Base-by-base conservation (phyloP, 2,888 invertebrate species). In the Physocephala rufipes region DNA sequence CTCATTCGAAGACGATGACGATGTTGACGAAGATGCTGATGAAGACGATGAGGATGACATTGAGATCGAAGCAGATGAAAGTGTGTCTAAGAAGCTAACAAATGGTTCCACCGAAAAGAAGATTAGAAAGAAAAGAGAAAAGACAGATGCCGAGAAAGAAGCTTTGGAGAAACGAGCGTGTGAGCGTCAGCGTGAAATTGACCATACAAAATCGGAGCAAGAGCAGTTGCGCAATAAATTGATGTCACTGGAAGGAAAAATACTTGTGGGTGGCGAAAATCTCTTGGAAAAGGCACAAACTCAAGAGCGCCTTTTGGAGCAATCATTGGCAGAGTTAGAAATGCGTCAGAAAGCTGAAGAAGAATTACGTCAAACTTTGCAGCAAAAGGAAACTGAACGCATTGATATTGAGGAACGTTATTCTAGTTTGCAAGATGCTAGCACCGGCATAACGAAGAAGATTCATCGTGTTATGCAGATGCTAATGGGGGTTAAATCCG, bases 201-300 rank as follows among this genome's bases (percentile, higher is more conserved):
- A 92, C 76, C 89, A 91, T 74, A 93, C 94, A 28, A 92, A 91
- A 90, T 77, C 84, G 1, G 96, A 96, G 82, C 96, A 96, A 83
- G 92, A 93, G 74, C 91, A 92, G 66, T 84, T 98, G 5, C 90
- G 93, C 72, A 92, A 94, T 73, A 97, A 97, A 82, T 90, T 99
- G 71, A 90, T 92, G 74, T 93, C 93, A 9, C 89, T 99, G 65
- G 97, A 99, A 85, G 95, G 95, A 76, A 98, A 97, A 86, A 96
- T 99, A 70, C 90, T 99, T 26, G 95, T 99, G 0, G 99, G 99
- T 0, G 99, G 99, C 0, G 99, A 98, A 87, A 99, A 99, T 87
- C 89, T 99, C 9, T 88, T 99, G 74, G 99, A 99, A 84, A 98
- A 98, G 84, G 97, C 97, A 0, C 96, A 98, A 82, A 92, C 95